Base-by-base conservation (phyloP, 2,888 invertebrate species). In the Netelia melanura region DNA sequence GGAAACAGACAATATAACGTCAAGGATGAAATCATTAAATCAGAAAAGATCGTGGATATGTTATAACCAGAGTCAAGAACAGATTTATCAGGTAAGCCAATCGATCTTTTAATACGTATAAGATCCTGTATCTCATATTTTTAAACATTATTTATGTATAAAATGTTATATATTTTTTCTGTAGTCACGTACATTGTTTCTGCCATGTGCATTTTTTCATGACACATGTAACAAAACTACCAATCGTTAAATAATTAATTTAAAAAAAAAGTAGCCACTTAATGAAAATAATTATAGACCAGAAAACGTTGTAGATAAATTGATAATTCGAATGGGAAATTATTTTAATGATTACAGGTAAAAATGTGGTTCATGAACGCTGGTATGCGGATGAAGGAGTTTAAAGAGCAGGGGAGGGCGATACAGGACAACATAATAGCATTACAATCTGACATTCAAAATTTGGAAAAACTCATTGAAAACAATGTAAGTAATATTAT, bases 11-110 rank as follows among this genome's bases (percentile, higher is more conserved):
- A 94, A 95, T 68, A 96, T 96, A 64, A 94, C 86, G 93, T 95
- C 75, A 94, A 96, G 91, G 95, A 97, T 80, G 93, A 95, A 14
- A 91, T 95, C 89, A 93, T 95, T 95, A 92, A 95, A 94, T 94
- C 96, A 94, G 90, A 98, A 98, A 90, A 96, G 96, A 87, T 94
- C 96, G 0, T 97, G 97, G 97, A 89, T 96, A 0, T 94, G 96
- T 72, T 96, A 96, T 85, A 95, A 96, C 70, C 94, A 95, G 9
- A 92, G 95, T 6, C 94, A 95, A 48, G 94, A 94, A n/a, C 94
- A 95, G 81, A 92, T 95, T 2, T 84, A 93, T 1, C 94, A 95
- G 81, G 94, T 95, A 82, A 76, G 43, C 54, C 44, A 56, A n/a
- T 56, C 21, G 2, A n/a, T 56, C n/a, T n/a, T 56, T 17, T 17